Evolutionary conservation across 1,140 invertebrate species (phyloP), one percentile per base, ranked within the genome.

Genomic region (Eriosoma lanigerum): DNA sequence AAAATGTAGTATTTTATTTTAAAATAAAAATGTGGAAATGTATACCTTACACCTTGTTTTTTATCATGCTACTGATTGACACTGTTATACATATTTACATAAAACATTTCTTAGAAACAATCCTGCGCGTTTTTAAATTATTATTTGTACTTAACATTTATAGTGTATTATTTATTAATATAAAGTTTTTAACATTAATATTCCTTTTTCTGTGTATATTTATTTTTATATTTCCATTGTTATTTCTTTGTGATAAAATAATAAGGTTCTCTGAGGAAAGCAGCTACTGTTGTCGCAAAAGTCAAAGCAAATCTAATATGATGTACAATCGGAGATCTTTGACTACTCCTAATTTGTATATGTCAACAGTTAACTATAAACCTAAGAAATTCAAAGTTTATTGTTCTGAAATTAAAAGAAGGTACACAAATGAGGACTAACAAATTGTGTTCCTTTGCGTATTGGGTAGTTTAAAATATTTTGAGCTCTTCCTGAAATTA

Each of bases 371-470:
- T 78, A 62, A 78, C 38, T 62, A 44, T 60, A 78, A 60, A 8
- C 44, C 75, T 78, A 78, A 78, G 44, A 78, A 78, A 78, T 78
- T 78, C 32, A 78, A 78, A 78, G 38, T 78, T 58, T 62, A 78
- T 78, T 54, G 38, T 76, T 62, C 75, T 78, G 54, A 60, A 62
- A 52, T 50, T 52, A 48, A 78, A 78, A 78, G 75, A 78, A 78
- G 75, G 75, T 78, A 78, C 58, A 46, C 17, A 10, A 26, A 26
- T 60, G 75, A 78, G 56, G 56, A 78, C 56, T 78, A 78, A 78
- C 56, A 24, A 76, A 24, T 29, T 60, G 56, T 78, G 75, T 46
- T 24, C 38, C 21, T 58, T 44, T n/a, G 19, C 50, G 48, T 72
- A 52, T 52, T 72, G 24, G 46, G 10, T 68, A 68, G 66, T 52